These are phyloP conservation scores for Sebastes matsubarae DNA, from an alignment of 2,797 vertebrate genomes.

Conservation along the genomic window DNA sequence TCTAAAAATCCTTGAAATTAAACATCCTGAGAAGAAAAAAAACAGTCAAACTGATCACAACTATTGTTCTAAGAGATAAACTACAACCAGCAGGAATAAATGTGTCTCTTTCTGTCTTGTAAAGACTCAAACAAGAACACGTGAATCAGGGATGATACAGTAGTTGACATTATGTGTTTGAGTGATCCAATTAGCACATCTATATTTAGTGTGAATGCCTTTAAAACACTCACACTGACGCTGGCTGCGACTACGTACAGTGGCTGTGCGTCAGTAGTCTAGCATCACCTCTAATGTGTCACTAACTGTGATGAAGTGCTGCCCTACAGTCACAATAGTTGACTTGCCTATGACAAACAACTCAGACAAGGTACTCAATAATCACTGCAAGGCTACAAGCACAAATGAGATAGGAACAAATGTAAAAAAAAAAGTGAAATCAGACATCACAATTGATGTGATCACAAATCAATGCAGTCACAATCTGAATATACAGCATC, in stretches of 20 bases:
- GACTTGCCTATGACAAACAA: not conserved
- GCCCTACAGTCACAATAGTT: not conserved
- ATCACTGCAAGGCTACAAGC: not conserved
- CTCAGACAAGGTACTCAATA: not conserved
- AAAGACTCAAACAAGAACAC: not conserved
- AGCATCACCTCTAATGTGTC: constrained; percentile 2
- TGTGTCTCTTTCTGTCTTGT: rapidly evolving
- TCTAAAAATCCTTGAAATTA: not conserved
- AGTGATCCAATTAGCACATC: not conserved
- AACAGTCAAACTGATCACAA: not conserved
- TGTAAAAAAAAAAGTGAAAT: not conserved
- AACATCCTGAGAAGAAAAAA: not conserved
- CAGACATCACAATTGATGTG: not conserved
- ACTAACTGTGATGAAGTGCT: not conserved
- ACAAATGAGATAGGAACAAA: not conserved
- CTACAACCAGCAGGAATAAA: too few species aligned
- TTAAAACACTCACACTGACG: not conserved
- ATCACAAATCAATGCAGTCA: not conserved
- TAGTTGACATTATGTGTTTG: not conserved
- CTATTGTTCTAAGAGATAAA: not conserved
- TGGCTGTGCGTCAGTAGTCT: not conserved
- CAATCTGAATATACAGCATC: not conserved
- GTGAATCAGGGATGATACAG: not conserved
- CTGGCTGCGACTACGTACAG: not conserved
- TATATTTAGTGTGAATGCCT: not conserved